Evolutionary conservation across 2,888 invertebrate species (phyloP).

Genomic region (Leptogaster cylindrica): DNA sequence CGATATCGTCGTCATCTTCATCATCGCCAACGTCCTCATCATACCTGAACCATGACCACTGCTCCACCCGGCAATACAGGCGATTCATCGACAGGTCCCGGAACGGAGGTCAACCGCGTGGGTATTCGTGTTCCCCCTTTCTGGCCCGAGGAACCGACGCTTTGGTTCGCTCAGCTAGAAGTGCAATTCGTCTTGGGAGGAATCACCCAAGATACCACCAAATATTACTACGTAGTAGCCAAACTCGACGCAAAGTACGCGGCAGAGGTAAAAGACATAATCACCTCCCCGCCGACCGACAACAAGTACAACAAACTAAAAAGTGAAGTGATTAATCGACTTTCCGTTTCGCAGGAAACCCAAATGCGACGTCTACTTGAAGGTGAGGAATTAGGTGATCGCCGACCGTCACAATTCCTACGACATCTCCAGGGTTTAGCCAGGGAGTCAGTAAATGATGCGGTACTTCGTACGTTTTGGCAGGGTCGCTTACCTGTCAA

Average conservation of each 20-base stretch:
- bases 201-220: not conserved
- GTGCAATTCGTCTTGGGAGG: not conserved
- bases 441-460: not conserved
- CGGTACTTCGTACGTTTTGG: not conserved
- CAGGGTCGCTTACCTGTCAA: not conserved
- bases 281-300: not conserved
- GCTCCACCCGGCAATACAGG: too few species aligned
- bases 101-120: too few species aligned
- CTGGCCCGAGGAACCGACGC: not conserved
- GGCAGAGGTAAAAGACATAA: not conserved
- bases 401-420: not conserved
- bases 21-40: too few species aligned
- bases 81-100: too few species aligned
- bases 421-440: not conserved
- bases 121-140: not conserved
- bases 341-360: not conserved
- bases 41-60: too few species aligned
- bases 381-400: not conserved
- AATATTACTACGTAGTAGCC: not conserved
- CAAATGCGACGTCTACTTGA: not conserved
- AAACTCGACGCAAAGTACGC: not conserved
- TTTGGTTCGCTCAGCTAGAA: constrained; percentile 2
- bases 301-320: not conserved
- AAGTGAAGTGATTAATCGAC: not conserved
- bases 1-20: too few species aligned